These are phyloP conservation scores for Acanthurus tractus DNA, from an alignment of 2,797 vertebrate species.

Conservation along the genomic window DNA sequence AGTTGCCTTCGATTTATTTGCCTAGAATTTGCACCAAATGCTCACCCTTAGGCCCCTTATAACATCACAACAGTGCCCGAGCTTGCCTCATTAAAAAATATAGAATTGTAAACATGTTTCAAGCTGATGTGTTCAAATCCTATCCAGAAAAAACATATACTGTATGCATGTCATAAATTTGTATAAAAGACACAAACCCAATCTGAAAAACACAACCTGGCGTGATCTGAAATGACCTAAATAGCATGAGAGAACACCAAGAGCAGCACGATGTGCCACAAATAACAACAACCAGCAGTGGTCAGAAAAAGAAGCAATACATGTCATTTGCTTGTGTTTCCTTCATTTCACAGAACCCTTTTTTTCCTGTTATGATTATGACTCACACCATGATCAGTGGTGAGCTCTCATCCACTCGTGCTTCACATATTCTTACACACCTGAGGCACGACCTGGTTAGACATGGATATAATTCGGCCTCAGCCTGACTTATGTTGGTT, in stretches of 20 bases:
- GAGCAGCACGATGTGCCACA: neutral
- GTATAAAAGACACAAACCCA: neutral
- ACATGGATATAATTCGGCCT: neutral
- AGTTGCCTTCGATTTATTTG: no score
- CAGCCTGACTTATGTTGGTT: neutral
- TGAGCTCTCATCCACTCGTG: neutral
- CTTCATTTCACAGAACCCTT: neutral
- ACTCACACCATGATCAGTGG: neutral
- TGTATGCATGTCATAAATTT: neutral
- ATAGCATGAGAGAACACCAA: neutral
- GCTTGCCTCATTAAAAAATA: neutral
- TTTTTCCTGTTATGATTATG: constrained; percentile 6
- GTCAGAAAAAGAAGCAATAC: neutral
- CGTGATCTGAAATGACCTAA: neutral
- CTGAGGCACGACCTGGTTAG: neutral
- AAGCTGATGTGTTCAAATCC: no score
- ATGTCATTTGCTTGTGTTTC: neutral
- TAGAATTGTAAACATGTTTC: neutral
- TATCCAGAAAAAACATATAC: neutral
- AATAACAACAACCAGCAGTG: neutral
- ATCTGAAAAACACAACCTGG: neutral
- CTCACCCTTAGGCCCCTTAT: no score
- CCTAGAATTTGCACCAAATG: no score
- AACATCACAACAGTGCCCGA: no score
- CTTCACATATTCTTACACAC: neutral